These are phyloP conservation scores for Salvelinus alpinus DNA, from an alignment of 2,113 vertebrate species.

Conservation along the genomic window DNA sequence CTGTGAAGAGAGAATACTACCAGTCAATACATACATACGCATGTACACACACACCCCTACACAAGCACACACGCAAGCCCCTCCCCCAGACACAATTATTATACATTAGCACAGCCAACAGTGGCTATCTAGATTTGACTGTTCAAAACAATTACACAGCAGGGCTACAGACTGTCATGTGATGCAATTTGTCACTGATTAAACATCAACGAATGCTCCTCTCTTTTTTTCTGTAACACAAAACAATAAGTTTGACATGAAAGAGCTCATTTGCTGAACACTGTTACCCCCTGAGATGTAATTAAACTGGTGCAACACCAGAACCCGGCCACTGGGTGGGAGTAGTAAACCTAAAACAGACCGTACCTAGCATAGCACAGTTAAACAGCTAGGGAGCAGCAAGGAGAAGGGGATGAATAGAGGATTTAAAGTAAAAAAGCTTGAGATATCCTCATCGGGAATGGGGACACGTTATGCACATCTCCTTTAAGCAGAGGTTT, in stretches of 20 bases:
- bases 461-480: constrained; percentile 38
- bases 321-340: constrained; percentile 62
- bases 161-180: constrained; percentile 6
- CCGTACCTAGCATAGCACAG: no score
- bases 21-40: neutral
- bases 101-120: constrained; percentile 5
- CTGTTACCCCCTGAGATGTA: constrained; percentile 56
- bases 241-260: constrained; percentile 68
- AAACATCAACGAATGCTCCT: constrained; percentile 56
- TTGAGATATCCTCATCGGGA: constrained; percentile 51
- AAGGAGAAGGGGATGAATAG: constrained; percentile 15
- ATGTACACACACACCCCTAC: no score
- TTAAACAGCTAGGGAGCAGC: neutral
- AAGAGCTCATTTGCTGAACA: constrained; percentile 45
- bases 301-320: constrained; percentile 46
- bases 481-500: constrained; percentile 39
- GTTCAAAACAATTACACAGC: no score
- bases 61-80: neutral
- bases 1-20: constrained; percentile 3
- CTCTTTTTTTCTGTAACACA: constrained; percentile 39
- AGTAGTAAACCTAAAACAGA: constrained; percentile 48
- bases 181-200: constrained; percentile 58
- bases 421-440: constrained; percentile 32
- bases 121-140: constrained; percentile 13
- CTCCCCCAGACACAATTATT: neutral